phyloP scores from a whole-genome alignment of 2,888 invertebrate species.

The Netelia inedita region DNA sequence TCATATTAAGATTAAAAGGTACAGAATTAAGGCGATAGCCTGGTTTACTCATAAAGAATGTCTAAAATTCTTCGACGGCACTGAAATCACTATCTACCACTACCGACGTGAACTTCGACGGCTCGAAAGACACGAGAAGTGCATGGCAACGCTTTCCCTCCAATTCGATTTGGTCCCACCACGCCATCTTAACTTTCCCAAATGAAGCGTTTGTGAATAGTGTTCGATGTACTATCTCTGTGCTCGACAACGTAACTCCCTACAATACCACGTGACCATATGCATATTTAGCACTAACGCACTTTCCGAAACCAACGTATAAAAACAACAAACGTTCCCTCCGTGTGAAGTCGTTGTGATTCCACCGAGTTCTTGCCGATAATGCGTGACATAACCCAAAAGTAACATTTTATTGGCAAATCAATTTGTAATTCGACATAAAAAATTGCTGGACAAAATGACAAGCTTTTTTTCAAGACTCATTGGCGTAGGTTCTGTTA shows the following conservation, averaged over 20 bases:
- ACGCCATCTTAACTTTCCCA: too few species aligned
- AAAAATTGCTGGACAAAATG: constrained; percentile 35
- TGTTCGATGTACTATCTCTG: too few species aligned
- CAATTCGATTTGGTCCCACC: too few species aligned
- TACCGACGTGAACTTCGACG: background rate
- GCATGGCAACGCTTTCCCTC: too few species aligned
- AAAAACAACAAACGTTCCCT: background rate
- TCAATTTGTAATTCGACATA: background rate
- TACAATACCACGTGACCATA: too few species aligned
- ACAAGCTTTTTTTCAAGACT: constrained; percentile 58
- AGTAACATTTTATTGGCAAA: constrained; percentile 23
- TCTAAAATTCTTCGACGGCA: constrained; percentile 20
- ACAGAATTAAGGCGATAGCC: background rate
- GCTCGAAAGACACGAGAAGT: too few species aligned
- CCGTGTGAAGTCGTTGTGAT: too few species aligned
- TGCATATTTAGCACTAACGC: background rate
- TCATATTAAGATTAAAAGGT: constrained; percentile 30
- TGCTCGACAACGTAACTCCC: too few species aligned
- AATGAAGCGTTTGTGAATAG: too few species aligned
- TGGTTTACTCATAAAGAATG: constrained; percentile 13
- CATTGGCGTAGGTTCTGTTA: constrained; percentile 63
- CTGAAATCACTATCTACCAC: constrained; percentile 27
- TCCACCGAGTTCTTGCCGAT: background rate
- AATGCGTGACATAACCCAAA: constrained; percentile 59
- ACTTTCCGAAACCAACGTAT: background rate